phyloP scores from a whole-genome alignment of 2,113 vertebrate species.

The Actenoides lindsayi region DNA sequence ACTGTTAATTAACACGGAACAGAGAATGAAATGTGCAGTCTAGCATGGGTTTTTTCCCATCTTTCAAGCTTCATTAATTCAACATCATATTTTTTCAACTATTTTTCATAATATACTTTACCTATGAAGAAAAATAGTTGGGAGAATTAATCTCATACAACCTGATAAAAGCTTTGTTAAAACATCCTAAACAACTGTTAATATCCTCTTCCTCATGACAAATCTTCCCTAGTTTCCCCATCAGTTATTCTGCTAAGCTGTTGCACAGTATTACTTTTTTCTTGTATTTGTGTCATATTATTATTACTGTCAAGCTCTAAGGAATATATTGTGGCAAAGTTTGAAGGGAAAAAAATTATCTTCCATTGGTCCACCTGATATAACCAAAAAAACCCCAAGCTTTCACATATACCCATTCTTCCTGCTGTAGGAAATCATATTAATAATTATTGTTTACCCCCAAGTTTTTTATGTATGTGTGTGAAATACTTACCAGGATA shows the following conservation, averaged over 20 bases:
- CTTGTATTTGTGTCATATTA: background rate
- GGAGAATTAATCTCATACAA: background rate
- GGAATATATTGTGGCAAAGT: background rate
- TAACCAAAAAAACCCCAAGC: rapidly evolving
- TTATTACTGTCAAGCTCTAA: background rate
- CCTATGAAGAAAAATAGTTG: background rate
- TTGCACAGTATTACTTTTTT: background rate
- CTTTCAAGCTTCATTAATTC: conserved; percentile 8
- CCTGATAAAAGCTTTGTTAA: background rate
- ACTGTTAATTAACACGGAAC: conserved; percentile 31
- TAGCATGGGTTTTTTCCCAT: background rate
- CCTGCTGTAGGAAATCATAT: background rate
- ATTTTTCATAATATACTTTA: background rate
- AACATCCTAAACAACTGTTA: background rate
- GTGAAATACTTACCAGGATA: background rate
- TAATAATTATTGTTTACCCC: background rate
- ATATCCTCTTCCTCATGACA: background rate
- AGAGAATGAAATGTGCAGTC: background rate
- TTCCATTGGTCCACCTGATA: background rate
- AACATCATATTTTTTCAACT: background rate
- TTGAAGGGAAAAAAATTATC: background rate
- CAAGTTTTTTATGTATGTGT: background rate
- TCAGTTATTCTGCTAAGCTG: background rate
- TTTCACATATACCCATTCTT: background rate
- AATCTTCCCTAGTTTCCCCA: background rate